These are phyloP conservation scores for Gopherus evgoodei DNA, from an alignment of 2,113 vertebrate species.

Conservation along the genomic window DNA sequence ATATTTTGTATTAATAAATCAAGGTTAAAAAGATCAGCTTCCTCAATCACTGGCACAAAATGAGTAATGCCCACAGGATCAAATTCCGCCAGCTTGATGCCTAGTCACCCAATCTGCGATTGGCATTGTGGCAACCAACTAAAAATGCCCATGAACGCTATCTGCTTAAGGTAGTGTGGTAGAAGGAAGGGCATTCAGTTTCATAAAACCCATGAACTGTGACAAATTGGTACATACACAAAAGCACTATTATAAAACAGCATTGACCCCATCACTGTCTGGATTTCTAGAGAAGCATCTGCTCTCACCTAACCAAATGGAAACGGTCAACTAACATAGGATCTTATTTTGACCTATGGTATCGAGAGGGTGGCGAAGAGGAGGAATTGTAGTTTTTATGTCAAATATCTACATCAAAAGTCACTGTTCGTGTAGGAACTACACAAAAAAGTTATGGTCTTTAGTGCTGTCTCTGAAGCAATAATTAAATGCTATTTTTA, in stretches of 20 bases:
- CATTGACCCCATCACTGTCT: neutral
- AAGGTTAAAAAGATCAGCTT: neutral
- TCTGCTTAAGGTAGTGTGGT: neutral
- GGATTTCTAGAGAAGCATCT: neutral
- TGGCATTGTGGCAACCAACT: neutral
- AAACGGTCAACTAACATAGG: neutral
- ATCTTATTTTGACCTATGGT: neutral
- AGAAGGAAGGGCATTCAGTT: neutral
- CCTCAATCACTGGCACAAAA: neutral
- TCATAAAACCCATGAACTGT: neutral
- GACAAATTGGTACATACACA: neutral
- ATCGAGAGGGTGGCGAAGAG: neutral
- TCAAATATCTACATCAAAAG: neutral
- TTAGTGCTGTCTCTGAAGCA: neutral
- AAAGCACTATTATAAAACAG: neutral
- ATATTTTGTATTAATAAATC: neutral
- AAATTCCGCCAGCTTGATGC: fast-evolving
- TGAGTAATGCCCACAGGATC: neutral
- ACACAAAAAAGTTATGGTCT: neutral
- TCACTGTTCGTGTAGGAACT: neutral
- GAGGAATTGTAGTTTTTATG: neutral
- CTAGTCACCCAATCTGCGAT: neutral
- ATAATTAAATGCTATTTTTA: neutral
- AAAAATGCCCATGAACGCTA: neutral
- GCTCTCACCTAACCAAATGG: fast-evolving